A percentile compares a stretch with the other conserved stretches of the same genome.
Conservation (phyloP, 2,797 vertebrate species). For the Parauchenoglanis punctatus region DNA sequence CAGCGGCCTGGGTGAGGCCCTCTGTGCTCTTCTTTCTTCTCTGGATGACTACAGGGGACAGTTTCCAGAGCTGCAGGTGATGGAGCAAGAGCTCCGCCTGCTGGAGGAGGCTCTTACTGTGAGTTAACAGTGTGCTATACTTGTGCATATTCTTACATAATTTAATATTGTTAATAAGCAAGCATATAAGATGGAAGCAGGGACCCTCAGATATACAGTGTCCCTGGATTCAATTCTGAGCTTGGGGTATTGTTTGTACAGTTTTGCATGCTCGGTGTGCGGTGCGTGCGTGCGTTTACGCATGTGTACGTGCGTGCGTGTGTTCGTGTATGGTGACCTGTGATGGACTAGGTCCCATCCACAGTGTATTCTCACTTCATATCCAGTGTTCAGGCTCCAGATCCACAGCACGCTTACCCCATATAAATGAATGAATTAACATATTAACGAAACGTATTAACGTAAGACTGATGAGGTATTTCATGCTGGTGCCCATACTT, state of each 20-base stretch:
- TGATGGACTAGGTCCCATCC: background rate
- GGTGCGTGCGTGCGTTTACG: background rate
- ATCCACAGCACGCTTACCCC: background rate
- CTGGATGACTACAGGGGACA: constrained; percentile 94
- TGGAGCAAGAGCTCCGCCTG: constrained; percentile 87
- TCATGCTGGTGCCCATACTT: background rate
- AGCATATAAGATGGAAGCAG: background rate
- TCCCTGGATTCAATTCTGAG: background rate
- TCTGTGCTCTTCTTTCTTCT: constrained; percentile 80
- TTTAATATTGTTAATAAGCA: background rate
- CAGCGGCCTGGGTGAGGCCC: constrained; percentile 83
- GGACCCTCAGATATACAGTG: background rate
- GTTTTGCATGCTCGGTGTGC: background rate
- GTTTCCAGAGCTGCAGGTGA: constrained; percentile 88
- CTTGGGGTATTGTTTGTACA: background rate
- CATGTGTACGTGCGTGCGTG: background rate
- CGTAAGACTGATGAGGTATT: background rate
- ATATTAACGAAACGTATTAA: background rate
- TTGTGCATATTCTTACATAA: background rate
- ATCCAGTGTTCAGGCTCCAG: background rate
- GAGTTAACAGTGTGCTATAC: constrained; percentile 58
- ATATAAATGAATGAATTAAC: background rate
- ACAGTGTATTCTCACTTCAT: background rate
- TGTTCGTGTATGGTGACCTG: background rate
- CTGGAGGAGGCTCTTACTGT: constrained; percentile 90